A percentile compares a stretch with the other conserved stretches of the same genome.
Evolutionary conservation across 2,888 invertebrate species (phyloP).

Genomic region (Scaptomyza flava): DNA sequence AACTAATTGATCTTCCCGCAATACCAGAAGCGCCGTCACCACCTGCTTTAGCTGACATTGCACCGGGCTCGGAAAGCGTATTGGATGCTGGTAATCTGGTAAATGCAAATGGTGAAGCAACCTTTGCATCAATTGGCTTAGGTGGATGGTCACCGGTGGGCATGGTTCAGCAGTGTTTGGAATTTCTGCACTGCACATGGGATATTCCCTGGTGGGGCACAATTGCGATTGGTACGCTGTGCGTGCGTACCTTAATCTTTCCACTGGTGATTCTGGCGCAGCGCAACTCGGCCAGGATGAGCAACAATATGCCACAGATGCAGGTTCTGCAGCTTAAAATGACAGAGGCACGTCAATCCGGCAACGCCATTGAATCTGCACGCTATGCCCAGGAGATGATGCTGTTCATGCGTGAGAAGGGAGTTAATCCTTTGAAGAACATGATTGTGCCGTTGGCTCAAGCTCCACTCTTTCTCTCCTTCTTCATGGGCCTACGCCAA

Average conservation of each 20-base stretch:
- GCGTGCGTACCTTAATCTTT: slow-evolving; percentile 91
- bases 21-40: slow-evolving; percentile 80
- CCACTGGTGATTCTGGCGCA: slow-evolving; percentile 94
- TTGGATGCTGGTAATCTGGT: slow-evolving; percentile 16
- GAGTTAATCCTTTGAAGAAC: slow-evolving; percentile 92
- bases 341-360: slow-evolving; percentile 93
- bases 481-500: slow-evolving; percentile 93
- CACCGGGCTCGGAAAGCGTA: not conserved
- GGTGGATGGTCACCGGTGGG: slow-evolving; percentile 94
- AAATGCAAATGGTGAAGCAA: slow-evolving; percentile 88
- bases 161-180: slow-evolving; percentile 91
- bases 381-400: slow-evolving; percentile 91
- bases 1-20: slow-evolving; percentile 65
- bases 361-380: slow-evolving; percentile 91
- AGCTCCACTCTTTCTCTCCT: slow-evolving; percentile 96
- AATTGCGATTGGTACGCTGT: slow-evolving; percentile 92
- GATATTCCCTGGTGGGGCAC: slow-evolving; percentile 97
- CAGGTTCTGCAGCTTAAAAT: slow-evolving; percentile 92
- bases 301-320: slow-evolving; percentile 94
- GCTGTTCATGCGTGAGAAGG: slow-evolving; percentile 92
- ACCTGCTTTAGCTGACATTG: slow-evolving; percentile 43
- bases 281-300: slow-evolving; percentile 91
- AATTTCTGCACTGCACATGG: slow-evolving; percentile 91
- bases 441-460: slow-evolving; percentile 91
- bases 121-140: slow-evolving; percentile 92